Base-by-base conservation (phyloP, 2,888 invertebrate genomes). In the Erebia palarica region DNA sequence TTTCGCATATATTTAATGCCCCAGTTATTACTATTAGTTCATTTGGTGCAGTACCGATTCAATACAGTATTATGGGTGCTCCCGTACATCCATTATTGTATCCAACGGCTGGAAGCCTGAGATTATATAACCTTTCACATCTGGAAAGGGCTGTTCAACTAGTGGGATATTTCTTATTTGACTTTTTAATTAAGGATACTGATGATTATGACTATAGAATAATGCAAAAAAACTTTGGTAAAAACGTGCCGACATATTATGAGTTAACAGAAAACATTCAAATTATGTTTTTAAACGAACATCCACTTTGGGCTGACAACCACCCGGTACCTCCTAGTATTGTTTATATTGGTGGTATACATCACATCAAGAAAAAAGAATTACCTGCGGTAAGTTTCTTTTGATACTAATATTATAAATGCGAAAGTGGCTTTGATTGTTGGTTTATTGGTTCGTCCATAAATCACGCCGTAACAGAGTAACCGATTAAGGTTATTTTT, bases 281-380 rank as follows among this genome's bases (percentile, higher is more conserved):
- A 70, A 76, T 91, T 78, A 71, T 91, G 53, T 84, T 93, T 67
- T 63, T 90, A 0, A 92, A 91, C 75, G 79, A 82, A 1, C 86
- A 92, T 76, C 84, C 86, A 0, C 65, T 86, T n/a, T 85, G 87
- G 79, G 82, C 81, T 42, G 76, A 75, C 1, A 83, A 85, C 70
- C 81, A 87, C 53, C 91, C 93, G 11, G 77, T 87, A 3, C 82
- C 90, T 9, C 89, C 92, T 0, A 84, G 82, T 72, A 75, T 89
- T 21, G 70, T 91, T 10, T 85, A 82, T 61, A 82, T 90, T 68
- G 90, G 90, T 53, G 90, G 90, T 2, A 76, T 88, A 47, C 90
- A 90, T 75, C 78, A 85, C 51, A 81, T 77, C 36, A 76, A 79
- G 8, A 74, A 81, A 10, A 82, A 85, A 67, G 79, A 83, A 9